Evolutionary conservation across 2,888 invertebrate genomes (phyloP).

Genomic region (Anthrax anthrax): DNA sequence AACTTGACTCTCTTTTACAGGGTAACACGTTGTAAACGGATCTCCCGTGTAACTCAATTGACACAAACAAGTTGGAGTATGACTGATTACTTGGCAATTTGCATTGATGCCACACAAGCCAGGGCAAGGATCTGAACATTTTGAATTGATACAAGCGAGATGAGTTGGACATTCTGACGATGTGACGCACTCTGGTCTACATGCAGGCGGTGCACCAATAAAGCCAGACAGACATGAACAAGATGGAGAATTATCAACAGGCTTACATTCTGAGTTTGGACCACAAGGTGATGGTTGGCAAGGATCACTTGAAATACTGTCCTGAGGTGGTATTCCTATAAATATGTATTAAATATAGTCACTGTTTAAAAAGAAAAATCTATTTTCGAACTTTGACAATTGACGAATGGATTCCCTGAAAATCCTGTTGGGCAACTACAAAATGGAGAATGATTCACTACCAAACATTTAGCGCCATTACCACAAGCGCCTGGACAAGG

Average conservation of each 20-base stretch:
- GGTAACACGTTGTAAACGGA: constrained; percentile 37
- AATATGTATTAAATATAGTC: constrained; percentile 2
- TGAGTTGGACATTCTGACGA: constrained; percentile 45
- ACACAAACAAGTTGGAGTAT: constrained; percentile 45
- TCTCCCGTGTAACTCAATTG: constrained; percentile 43
- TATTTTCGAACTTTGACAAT: constrained; percentile 33
- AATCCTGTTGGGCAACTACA: constrained; percentile 50
- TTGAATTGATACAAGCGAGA: constrained; percentile 42
- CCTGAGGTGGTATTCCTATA: constrained; percentile 16
- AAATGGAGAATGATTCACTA: constrained; percentile 59
- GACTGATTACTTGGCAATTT: constrained; percentile 40
- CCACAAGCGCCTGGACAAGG: constrained; percentile 65
- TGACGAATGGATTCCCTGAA: constrained; percentile 55
- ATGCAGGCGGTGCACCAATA: constrained; percentile 48
- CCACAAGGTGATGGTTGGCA: constrained; percentile 58
- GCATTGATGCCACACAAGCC: constrained; percentile 46
- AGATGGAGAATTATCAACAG: constrained; percentile 30
- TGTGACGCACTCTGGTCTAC: constrained; percentile 49
- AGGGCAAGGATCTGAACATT: constrained; percentile 45
- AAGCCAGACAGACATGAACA: constrained; percentile 45
- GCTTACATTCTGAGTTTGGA: constrained; percentile 50
- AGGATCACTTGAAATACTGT: constrained; percentile 31
- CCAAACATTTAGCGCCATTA: constrained; percentile 50
- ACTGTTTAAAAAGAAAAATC: not conserved
- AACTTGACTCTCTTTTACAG: constrained; percentile 36